Conservation (phyloP, 2,888 invertebrate species). For the Punctoribates punctum region DNA sequence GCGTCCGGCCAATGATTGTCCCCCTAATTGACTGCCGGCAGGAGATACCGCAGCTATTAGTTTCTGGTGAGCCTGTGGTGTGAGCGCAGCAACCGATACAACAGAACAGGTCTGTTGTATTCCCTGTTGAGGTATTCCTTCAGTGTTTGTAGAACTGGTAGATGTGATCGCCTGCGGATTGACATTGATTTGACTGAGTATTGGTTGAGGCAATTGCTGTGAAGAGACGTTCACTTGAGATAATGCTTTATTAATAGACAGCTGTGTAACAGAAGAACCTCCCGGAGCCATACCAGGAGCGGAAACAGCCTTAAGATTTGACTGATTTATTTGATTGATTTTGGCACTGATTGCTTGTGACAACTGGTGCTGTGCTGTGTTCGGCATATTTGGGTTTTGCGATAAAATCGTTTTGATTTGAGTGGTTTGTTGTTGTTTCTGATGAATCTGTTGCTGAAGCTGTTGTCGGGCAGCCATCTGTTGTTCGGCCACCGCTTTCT, state of each 20-base stretch:
- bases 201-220: not conserved
- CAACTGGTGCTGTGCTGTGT: not conserved
- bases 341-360: constrained; percentile 7
- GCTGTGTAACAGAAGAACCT: not conserved
- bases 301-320: not conserved
- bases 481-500: constrained; percentile 55
- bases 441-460: constrained; percentile 55
- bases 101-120: constrained; percentile 11
- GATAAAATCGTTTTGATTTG: constrained; percentile 14
- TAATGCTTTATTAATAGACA: not conserved
- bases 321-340: not conserved
- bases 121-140: not conserved
- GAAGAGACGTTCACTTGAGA: constrained; percentile 12
- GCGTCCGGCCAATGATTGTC: not conserved
- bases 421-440: constrained; percentile 50
- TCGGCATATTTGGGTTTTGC: constrained; percentile 41
- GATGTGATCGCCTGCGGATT: not conserved
- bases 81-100: not conserved
- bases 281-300: not conserved
- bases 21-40: not conserved
- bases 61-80: constrained; percentile 13
- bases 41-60: not conserved
- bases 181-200: constrained; percentile 23
- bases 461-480: constrained; percentile 49
- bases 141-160: not conserved